Conservation (phyloP, 2,888 invertebrate species). For the Diachrysia chrysitis region DNA sequence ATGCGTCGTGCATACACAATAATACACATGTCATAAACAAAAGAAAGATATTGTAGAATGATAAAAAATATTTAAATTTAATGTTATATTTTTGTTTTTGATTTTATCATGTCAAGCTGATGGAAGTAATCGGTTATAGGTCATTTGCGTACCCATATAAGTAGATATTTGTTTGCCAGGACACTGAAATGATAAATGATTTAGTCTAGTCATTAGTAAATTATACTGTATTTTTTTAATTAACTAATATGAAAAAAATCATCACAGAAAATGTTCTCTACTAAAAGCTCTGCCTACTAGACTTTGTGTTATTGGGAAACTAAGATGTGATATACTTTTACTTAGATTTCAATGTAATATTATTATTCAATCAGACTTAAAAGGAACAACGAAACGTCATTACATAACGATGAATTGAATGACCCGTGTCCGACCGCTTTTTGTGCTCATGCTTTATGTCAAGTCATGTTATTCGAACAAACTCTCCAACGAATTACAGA, state of each 20-base stretch:
- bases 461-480: constrained; percentile 64
- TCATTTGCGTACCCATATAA: neutral
- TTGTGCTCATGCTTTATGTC: constrained; percentile 61
- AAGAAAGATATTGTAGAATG: neutral
- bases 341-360: constrained; percentile 15
- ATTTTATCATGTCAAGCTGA: neutral
- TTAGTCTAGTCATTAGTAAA: neutral
- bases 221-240: no score
- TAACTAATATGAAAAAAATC: neutral
- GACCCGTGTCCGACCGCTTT: constrained; percentile 57
- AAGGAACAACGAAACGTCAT: constrained; percentile 50
- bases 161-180: neutral
- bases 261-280: neutral
- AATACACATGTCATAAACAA: neutral
- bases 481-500: constrained; percentile 58
- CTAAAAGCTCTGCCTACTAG: neutral
- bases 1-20: no score
- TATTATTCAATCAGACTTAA: constrained; percentile 41
- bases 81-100: neutral
- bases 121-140: neutral
- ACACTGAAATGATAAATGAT: neutral
- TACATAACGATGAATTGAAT: constrained; percentile 53
- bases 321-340: constrained; percentile 5
- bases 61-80: neutral
- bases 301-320: neutral